Conservation (phyloP, 2,888 invertebrate species). For the Rapana venosa region DNA sequence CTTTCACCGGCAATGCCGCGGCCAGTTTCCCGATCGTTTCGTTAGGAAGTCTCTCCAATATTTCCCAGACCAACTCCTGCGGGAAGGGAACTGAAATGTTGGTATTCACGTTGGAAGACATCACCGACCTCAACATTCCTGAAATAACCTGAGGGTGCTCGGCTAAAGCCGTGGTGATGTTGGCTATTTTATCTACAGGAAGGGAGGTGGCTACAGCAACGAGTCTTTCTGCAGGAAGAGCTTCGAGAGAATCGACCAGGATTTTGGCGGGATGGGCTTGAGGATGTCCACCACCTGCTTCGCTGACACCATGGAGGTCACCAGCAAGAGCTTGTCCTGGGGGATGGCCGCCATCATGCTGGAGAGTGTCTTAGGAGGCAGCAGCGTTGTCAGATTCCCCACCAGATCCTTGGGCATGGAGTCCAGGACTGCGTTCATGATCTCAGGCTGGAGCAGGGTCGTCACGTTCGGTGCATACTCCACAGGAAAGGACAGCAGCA, state of each 20-base stretch:
- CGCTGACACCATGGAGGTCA: background rate
- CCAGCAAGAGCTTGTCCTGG: background rate
- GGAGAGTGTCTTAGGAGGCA: constrained; percentile 13
- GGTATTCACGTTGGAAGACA: constrained; percentile 20
- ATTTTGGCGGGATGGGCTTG: background rate
- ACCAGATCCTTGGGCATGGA: constrained; percentile 27
- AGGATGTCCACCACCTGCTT: constrained; percentile 12
- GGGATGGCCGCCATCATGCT: constrained; percentile 22
- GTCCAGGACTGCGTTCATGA: background rate
- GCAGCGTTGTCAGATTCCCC: background rate
- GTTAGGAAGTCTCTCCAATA: constrained; percentile 19
- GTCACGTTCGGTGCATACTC: constrained; percentile 3
- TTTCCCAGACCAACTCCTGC: background rate
- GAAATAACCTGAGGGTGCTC: background rate
- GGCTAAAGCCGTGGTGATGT: constrained; percentile 14
- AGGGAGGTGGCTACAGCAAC: background rate
- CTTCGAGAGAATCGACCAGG: background rate
- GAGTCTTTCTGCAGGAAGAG: background rate
- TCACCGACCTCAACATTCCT: background rate
- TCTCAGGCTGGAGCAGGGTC: constrained; percentile 7
- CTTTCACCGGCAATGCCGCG: background rate
- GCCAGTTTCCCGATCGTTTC: constrained; percentile 24
- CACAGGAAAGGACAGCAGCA: constrained; percentile 11
- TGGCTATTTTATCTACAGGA: constrained; percentile 8
- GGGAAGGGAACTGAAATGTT: background rate